phyloP scores from a whole-genome alignment of 2,888 invertebrate genomes.

The Meta bourneti region DNA sequence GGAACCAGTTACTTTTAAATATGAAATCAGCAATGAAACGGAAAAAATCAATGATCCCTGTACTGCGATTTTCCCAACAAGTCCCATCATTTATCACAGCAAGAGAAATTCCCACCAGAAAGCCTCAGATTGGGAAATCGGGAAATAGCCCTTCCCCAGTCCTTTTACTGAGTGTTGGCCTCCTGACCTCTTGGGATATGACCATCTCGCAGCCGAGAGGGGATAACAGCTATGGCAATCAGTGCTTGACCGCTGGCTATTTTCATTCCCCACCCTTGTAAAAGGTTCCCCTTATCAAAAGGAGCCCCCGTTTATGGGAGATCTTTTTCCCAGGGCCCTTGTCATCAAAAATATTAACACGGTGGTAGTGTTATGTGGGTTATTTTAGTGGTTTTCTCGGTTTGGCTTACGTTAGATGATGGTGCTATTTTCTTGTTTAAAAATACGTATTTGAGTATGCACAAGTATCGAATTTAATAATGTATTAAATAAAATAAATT shows the following conservation, averaged over 20 bases:
- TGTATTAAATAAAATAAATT: too few relatives aligned
- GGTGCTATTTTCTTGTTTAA: too few relatives aligned
- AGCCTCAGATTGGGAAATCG: not conserved
- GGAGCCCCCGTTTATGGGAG: not conserved
- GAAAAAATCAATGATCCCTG: not conserved
- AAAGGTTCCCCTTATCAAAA: conserved; percentile 17
- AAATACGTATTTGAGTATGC: too few relatives aligned
- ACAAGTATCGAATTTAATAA: too few relatives aligned
- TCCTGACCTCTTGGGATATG: conserved; percentile 51
- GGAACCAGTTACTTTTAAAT: too few relatives aligned
- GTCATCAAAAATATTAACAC: conserved; percentile 13
- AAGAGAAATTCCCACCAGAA: conserved; percentile 2
- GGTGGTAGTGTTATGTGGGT: too few relatives aligned
- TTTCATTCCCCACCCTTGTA: conserved; percentile 16
- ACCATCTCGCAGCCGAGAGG: conserved; percentile 6
- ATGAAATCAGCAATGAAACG: too few relatives aligned
- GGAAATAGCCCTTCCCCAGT: not conserved
- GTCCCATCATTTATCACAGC: conserved; percentile 39
- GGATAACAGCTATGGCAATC: conserved; percentile 42
- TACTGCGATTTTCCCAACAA: conserved; percentile 9
- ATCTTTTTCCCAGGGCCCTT: conserved; percentile 20
- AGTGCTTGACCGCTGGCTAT: conserved; percentile 74
- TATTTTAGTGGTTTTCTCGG: too few relatives aligned
- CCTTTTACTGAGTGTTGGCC: conserved; percentile 48
- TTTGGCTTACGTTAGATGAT: too few relatives aligned